phyloP scores from a whole-genome alignment of 2,888 invertebrate species.

The Ecdyonurus torrentis region DNA sequence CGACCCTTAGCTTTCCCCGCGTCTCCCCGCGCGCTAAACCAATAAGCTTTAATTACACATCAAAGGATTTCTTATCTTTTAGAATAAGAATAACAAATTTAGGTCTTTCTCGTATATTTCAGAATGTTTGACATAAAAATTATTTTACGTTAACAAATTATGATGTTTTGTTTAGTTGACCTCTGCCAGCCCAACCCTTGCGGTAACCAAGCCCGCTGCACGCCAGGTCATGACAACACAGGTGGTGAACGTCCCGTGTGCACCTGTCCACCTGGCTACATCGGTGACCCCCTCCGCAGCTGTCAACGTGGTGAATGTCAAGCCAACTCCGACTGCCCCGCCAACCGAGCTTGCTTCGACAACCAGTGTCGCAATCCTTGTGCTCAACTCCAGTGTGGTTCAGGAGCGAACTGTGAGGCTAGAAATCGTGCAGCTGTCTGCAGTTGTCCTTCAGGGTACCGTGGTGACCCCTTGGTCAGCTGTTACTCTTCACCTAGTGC shows the following conservation, averaged over 20 bases:
- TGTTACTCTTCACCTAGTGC: constrained; percentile 27
- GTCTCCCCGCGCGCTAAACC: too few species aligned
- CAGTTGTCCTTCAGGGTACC: constrained; percentile 60
- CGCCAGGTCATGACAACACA: constrained; percentile 66
- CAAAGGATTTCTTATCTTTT: too few species aligned
- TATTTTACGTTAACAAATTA: too few species aligned
- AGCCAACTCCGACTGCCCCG: constrained; percentile 56
- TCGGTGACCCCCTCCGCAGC: constrained; percentile 54
- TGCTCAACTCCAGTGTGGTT: constrained; percentile 57
- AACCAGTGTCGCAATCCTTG: constrained; percentile 58
- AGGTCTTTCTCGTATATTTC: too few species aligned
- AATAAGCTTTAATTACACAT: too few species aligned
- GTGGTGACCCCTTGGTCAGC: constrained; percentile 54
- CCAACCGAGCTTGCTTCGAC: constrained; percentile 45
- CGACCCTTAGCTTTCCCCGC: too few species aligned
- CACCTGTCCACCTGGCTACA: constrained; percentile 60
- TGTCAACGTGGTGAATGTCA: constrained; percentile 68
- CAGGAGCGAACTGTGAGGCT: constrained; percentile 65
- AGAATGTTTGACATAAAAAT: too few species aligned
- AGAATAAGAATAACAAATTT: too few species aligned
- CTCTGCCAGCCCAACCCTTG: constrained; percentile 79
- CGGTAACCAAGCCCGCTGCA: constrained; percentile 58
- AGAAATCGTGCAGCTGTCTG: constrained; percentile 73
- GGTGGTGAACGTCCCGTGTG: constrained; percentile 73
- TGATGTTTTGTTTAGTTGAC: too few species aligned